phyloP scores from a whole-genome alignment of 2,113 vertebrate genomes.

The Merops nubicus region DNA sequence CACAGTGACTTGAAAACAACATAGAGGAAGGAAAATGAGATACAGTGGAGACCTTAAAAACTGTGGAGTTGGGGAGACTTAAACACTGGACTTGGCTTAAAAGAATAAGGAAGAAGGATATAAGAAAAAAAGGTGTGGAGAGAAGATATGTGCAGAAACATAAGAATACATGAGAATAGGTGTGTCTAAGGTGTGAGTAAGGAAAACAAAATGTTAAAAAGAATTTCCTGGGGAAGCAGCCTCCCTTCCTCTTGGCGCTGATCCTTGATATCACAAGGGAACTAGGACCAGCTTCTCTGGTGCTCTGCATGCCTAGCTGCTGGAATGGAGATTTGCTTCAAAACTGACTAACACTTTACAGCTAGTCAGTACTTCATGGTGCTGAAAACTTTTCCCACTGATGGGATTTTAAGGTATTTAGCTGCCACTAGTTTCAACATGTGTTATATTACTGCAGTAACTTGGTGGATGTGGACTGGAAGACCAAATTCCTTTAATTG shows the following conservation, averaged over 20 bases:
- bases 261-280: background rate
- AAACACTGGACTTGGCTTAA: background rate
- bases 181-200: background rate
- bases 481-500: background rate
- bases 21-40: background rate
- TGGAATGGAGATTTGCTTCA: background rate
- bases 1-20: background rate
- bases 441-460: background rate
- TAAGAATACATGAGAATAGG: background rate
- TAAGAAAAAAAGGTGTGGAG: background rate
- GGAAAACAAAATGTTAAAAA: constrained; percentile 34
- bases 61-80: background rate
- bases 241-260: constrained; percentile 3
- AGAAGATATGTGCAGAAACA: background rate
- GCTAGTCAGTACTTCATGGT: background rate
- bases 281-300: background rate
- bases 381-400: constrained; percentile 1
- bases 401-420: background rate
- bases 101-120: background rate
- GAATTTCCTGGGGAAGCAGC: constrained; percentile 40
- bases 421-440: background rate
- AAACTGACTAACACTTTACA: background rate
- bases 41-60: background rate
- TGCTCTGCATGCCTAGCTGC: background rate
- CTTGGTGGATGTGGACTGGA: background rate